phyloP scores from a whole-genome alignment of 2,888 invertebrate species.

The Artemia sinica region DNA sequence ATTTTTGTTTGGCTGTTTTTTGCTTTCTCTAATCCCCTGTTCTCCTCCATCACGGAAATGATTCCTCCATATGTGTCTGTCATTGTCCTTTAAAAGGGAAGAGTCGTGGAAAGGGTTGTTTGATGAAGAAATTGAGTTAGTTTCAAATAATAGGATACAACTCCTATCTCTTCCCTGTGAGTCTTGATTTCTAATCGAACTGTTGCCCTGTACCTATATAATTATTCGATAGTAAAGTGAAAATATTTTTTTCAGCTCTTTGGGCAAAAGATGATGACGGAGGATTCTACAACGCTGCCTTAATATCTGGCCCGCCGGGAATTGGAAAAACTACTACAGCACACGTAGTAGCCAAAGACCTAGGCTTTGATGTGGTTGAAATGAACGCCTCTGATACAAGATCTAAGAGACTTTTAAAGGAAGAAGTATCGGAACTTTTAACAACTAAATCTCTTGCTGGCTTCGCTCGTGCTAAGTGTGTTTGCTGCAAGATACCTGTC shows the following conservation, averaged over 20 bases:
- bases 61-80: too few relatives aligned
- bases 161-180: too few relatives aligned
- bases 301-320: conserved; percentile 91
- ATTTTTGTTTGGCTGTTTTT: too few relatives aligned
- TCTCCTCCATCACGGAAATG: too few relatives aligned
- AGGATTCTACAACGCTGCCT: conserved; percentile 68
- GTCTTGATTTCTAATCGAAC: too few relatives aligned
- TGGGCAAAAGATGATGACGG: conserved; percentile 71
- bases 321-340: conserved; percentile 90
- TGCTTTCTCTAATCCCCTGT: too few relatives aligned
- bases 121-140: too few relatives aligned
- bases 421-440: conserved; percentile 62
- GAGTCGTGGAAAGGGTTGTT: too few relatives aligned
- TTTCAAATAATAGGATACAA: too few relatives aligned
- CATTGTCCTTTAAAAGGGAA: too few relatives aligned
- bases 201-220: too few relatives aligned
- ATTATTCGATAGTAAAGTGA: too few relatives aligned
- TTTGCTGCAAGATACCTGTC: background rate
- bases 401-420: conserved; percentile 65
- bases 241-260: conserved; percentile 22
- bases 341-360: conserved; percentile 65
- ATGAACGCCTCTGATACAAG: conserved; percentile 95
- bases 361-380: conserved; percentile 76
- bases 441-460: conserved; percentile 54
- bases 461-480: conserved; percentile 44